These are phyloP conservation scores for Etia nguti DNA, from an alignment of 2,113 vertebrate species.

Conservation along the genomic window DNA sequence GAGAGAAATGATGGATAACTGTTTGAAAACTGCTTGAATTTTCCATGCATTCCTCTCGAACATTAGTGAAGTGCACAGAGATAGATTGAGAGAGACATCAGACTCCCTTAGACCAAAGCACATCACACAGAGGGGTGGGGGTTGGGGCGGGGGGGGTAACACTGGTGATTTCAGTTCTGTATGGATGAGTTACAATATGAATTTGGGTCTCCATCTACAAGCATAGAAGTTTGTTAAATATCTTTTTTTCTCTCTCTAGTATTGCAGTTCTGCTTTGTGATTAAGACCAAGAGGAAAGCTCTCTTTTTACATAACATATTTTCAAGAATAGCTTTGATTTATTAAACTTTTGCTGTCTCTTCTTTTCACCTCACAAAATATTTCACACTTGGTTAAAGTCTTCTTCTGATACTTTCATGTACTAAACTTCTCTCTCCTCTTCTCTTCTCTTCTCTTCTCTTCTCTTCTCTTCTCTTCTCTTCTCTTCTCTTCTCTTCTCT, in stretches of 20 bases:
- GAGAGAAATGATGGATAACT: neutral
- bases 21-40: neutral
- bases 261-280: neutral
- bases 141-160: neutral
- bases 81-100: neutral
- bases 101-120: neutral
- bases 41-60: neutral
- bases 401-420: neutral
- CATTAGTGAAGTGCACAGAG: neutral
- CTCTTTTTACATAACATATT: neutral
- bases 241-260: neutral
- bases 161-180: neutral
- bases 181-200: neutral
- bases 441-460: neutral
- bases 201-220: neutral
- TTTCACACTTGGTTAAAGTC: neutral
- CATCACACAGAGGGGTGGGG: neutral
- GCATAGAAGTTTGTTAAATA: neutral
- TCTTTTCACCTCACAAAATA: neutral
- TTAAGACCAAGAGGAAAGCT: neutral
- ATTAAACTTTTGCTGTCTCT: neutral
- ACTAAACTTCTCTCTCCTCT: neutral
- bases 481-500: neutral
- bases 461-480: neutral
- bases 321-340: neutral